Base-by-base conservation (phyloP, 2,797 vertebrate genomes). In the Typhlichthys eigenmanni region DNA sequence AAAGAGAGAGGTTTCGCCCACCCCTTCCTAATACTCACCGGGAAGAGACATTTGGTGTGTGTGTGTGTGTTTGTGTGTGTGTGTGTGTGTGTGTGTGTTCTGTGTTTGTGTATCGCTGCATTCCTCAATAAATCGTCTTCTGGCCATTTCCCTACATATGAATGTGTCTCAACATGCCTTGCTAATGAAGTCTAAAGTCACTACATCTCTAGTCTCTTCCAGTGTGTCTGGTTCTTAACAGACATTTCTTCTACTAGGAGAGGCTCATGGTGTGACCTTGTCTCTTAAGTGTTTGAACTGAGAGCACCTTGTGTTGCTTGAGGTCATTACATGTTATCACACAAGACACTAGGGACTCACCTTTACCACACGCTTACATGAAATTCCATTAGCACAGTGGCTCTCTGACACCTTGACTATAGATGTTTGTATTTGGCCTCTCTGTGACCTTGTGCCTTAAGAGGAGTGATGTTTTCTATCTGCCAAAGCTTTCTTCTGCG, bases 381-480 rank as follows among this genome's bases (percentile, higher is more conserved):
- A 19, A 1, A 1, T 19, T 19, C 19, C 19, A 19, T 19, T 19
- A 19, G 19, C 13, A n/a, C 13, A 16, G 13, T 51, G 49, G n/a
- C 13, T 17, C 49, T 51, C 3, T 14, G 49, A 52, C 51, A 34
- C 14, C 24, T 47, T 52, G 45, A n/a, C 45, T 57, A 62, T 12
- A 62, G 51, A 2, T 57, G 54, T 43, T 45, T 46, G 11, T 62
- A 17, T 13, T n/a, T 75, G 62, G 64, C 48, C 17, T 8, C 29
- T 16, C 11, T 9, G 11, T 66, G 58, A 79, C 60, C 62, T 66
- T 74, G 60, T 38, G 55, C 12, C 62, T 54, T 60, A 75, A 66
- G 54, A n/a, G 5, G 51, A 62, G 29, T 9, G 14, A 75, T 59
- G 64, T 69, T 19, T 19, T 13, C 50, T 50, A 48, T 66, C 70